Percentiles rank a stretch among this genome's conserved stretches.
Conservation (phyloP, 2,888 invertebrate species). For the Conops quadrifasciatus region DNA sequence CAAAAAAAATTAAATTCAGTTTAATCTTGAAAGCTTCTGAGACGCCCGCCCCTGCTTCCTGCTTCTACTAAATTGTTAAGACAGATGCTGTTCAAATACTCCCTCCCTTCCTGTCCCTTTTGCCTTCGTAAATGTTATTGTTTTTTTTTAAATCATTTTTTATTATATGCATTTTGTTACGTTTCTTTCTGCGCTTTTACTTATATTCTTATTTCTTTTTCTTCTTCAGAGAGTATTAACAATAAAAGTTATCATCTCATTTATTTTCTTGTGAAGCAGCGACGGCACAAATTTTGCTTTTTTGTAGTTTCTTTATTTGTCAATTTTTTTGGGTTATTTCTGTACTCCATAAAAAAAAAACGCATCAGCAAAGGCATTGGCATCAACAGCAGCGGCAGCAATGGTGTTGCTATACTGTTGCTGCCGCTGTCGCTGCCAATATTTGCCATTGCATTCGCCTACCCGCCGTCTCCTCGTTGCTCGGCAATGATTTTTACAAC, state of each 20-base stretch:
- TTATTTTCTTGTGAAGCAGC: slow-evolving; percentile 5
- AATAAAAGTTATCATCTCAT: not conserved
- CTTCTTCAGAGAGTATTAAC: not conserved
- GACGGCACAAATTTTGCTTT: not conserved
- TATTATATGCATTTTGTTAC: not conserved
- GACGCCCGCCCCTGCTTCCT: too few species aligned
- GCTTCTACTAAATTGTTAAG: too few species aligned
- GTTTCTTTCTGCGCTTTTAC: not conserved
- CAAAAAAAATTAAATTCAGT: too few species aligned
- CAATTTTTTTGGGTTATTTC: slow-evolving; percentile 27
- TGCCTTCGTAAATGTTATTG: not conserved
- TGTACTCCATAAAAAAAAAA: slow-evolving; percentile 27
- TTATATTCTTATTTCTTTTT: not conserved
- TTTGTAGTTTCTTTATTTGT: slow-evolving; percentile 6
- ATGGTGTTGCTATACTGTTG: not conserved
- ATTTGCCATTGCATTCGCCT: too few species aligned
- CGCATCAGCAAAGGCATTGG: slow-evolving; percentile 1
- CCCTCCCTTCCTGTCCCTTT: not conserved
- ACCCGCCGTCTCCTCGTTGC: too few species aligned
- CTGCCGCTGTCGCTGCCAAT: slow-evolving; percentile 19
- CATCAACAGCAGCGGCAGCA: not conserved
- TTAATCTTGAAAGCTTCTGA: too few species aligned
- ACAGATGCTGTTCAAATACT: too few species aligned
- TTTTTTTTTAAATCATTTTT: slow-evolving; percentile 1
- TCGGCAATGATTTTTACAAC: not conserved